Conservation (phyloP, 1,140 invertebrate species). For the Sminthurides bifidus region DNA sequence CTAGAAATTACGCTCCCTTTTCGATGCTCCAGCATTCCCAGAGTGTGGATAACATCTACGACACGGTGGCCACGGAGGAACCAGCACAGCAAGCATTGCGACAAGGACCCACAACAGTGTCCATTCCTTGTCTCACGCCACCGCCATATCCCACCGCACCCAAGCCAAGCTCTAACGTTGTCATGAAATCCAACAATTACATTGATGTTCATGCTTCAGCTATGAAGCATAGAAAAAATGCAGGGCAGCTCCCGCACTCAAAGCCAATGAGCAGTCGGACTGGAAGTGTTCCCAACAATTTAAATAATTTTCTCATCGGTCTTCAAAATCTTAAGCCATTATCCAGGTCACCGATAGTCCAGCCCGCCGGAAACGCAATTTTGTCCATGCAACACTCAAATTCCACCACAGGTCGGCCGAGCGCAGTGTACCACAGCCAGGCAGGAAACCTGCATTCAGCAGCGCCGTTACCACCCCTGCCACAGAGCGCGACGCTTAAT, state of each 20-base stretch:
- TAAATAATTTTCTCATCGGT: conserved; percentile 23
- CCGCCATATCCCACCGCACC: conserved; percentile 22
- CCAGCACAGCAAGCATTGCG: conserved; percentile 2
- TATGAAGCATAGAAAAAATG: conserved; percentile 22
- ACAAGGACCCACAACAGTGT: not conserved
- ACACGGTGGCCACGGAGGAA: conserved; percentile 28
- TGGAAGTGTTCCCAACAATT: conserved; percentile 26
- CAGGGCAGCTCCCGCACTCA: conserved; percentile 18
- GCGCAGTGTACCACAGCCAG: not conserved
- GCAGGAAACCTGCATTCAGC: too few relatives aligned
- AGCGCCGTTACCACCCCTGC: too few relatives aligned
- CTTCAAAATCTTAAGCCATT: conserved; percentile 31
- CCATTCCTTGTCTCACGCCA: conserved; percentile 17
- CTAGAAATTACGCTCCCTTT: not conserved
- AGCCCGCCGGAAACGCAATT: conserved; percentile 21
- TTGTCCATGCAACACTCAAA: too few relatives aligned
- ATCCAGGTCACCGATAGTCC: conserved; percentile 28
- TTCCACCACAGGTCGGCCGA: not conserved
- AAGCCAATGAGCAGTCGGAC: conserved; percentile 15
- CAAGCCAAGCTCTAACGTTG: conserved; percentile 35
- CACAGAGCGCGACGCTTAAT: too few relatives aligned
- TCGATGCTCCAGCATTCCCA: conserved; percentile 29
- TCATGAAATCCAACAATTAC: conserved; percentile 54
- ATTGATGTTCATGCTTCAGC: conserved; percentile 52
- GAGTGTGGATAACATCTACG: conserved; percentile 32